phyloP scores from a whole-genome alignment of 2,113 vertebrate species.

The Noctilio leporinus region DNA sequence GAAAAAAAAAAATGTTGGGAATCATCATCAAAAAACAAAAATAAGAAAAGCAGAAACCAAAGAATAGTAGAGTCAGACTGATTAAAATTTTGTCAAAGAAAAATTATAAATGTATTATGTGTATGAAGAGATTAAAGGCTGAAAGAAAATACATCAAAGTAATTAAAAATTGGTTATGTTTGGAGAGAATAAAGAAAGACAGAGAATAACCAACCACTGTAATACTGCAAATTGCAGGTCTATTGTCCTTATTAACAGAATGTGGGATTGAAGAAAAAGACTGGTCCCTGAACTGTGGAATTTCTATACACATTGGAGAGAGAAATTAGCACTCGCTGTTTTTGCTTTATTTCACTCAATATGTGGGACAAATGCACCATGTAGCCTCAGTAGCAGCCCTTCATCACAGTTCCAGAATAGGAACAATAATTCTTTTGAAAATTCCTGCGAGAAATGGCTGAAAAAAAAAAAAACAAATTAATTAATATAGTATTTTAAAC shows the following conservation, averaged over 20 bases:
- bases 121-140: neutral
- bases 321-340: neutral
- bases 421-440: neutral
- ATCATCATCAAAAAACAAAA: too few relatives aligned
- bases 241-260: neutral
- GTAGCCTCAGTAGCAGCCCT: neutral
- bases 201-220: neutral
- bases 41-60: too few relatives aligned
- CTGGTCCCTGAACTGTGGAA: neutral
- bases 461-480: neutral
- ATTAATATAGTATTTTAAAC: neutral
- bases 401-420: neutral
- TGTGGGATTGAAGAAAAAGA: neutral
- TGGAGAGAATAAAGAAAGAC: neutral
- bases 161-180: neutral
- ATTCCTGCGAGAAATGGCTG: neutral
- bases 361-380: neutral
- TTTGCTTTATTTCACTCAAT: neutral
- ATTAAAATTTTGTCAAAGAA: slow-evolving; percentile 21
- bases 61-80: neutral
- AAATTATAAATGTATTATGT: neutral
- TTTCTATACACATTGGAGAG: neutral
- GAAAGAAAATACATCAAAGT: neutral
- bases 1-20: too few relatives aligned
- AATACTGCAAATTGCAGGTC: neutral